A percentile compares a stretch with the other conserved stretches of the same genome.
Evolutionary conservation across 2,113 vertebrate species (phyloP).

Genomic region (Hypomesus transpacificus): DNA sequence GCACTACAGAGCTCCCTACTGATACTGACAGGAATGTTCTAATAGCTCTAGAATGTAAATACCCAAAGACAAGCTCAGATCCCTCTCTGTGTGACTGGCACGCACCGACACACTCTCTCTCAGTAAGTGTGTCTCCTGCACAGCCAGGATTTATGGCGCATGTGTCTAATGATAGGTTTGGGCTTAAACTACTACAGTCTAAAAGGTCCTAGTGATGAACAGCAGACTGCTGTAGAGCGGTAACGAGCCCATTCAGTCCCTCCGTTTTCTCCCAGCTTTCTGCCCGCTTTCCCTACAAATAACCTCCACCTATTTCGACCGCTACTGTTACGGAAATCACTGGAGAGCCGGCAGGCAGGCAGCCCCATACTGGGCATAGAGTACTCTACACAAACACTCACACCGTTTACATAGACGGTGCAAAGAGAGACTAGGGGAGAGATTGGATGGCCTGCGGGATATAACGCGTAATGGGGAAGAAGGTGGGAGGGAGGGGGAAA

Average conservation of each 20-base stretch:
- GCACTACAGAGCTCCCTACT: too few species aligned
- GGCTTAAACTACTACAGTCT: not conserved
- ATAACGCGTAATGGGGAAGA: slow-evolving; percentile 18
- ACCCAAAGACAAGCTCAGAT: too few species aligned
- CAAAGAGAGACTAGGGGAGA: slow-evolving; percentile 20
- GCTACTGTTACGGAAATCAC: not conserved
- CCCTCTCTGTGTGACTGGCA: too few species aligned
- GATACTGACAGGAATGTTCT: too few species aligned
- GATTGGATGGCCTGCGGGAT: slow-evolving; percentile 20
- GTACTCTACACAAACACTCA: not conserved
- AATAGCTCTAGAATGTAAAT: too few species aligned
- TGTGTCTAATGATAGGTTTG: not conserved
- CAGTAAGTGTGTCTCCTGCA: slow-evolving; percentile 15
- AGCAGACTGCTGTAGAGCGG: not conserved
- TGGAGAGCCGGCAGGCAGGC: not conserved
- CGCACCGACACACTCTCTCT: too few species aligned
- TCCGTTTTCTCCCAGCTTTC: not conserved
- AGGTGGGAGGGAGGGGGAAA: not conserved
- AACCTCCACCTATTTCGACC: slow-evolving; percentile 5
- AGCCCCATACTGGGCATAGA: too few species aligned
- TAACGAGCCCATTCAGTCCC: slow-evolving; percentile 26
- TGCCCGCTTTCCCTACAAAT: not conserved
- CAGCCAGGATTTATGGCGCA: too few species aligned
- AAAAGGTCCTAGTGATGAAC: not conserved
- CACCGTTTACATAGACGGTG: not conserved